A percentile compares a stretch with the other conserved stretches of the same genome.
These are phyloP conservation scores for Elysia crispata DNA, from an alignment of 2,888 invertebrate species.

Conservation along the genomic window DNA sequence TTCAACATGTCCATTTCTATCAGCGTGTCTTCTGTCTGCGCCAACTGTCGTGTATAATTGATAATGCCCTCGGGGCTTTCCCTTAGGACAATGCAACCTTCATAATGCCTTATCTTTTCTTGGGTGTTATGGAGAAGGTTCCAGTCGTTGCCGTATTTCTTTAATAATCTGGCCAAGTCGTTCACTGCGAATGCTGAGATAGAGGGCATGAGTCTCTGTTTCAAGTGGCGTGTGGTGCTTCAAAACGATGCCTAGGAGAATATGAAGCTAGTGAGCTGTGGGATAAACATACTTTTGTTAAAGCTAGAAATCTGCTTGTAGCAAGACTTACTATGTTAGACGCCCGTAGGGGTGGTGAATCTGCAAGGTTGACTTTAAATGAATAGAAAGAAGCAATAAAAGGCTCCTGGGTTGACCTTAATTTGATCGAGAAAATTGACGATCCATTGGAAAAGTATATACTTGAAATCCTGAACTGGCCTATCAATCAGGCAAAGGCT, in stretches of 20 bases:
- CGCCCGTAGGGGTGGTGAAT: constrained; percentile 29
- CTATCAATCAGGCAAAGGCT: constrained; percentile 28
- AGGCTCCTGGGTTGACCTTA: constrained; percentile 19
- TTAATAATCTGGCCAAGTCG: background rate
- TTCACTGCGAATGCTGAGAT: background rate
- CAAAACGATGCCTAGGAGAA: background rate
- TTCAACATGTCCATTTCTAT: too few species aligned
- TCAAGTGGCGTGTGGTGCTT: constrained; percentile 15
- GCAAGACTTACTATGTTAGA: constrained; percentile 24
- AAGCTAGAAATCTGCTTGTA: constrained; percentile 23
- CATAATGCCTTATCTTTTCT: background rate
- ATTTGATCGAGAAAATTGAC: constrained; percentile 22
- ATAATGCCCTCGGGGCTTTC: background rate
- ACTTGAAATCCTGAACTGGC: background rate
- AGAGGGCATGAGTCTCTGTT: background rate
- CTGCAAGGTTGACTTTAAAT: constrained; percentile 32
- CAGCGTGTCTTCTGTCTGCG: too few species aligned
- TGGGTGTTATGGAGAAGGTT: background rate
- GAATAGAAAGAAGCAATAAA: constrained; percentile 31
- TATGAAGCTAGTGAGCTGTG: too few species aligned
- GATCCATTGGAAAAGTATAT: constrained; percentile 20
- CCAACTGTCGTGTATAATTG: background rate
- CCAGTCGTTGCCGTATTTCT: background rate
- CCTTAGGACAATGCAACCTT: background rate
- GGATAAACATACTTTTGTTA: too few species aligned